Evolutionary conservation across 1,140 invertebrate species (phyloP), one percentile per base, ranked within the genome.

Genomic region (Megathymus violae): DNA sequence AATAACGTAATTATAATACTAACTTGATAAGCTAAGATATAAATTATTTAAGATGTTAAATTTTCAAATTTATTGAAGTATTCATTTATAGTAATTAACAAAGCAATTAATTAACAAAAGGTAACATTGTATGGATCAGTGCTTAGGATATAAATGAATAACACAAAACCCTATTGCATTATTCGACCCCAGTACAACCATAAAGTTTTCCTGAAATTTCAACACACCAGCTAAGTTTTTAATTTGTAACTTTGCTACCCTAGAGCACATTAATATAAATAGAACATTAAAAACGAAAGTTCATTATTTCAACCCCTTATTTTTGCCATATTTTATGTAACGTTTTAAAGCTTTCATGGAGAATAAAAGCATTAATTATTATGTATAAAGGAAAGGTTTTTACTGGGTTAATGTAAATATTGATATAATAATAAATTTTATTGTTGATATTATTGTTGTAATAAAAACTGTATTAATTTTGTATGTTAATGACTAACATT

Each of bases 241-340:
- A 50, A 34, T 50, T 50, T 9, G 15, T 27, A 50, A 50, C 47
- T 50, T 36, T 36, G 34, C 34, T 36, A 38, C 17, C 50, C 17
- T 40, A 38, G 31, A 52, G 40, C 40, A 52, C 50, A 40, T 52
- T 47, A 47, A 47, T 47, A 47, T 47, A 22, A 47, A 47, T 47
- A 27, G 25, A 47, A 14, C 25, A 47, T 47, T 50, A 34, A 34
- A 50, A 50, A 41, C 13, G 46, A 22, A 31, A 48, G 15, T 15
- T 50, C 15, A 27, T 36, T 50, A 36, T 36, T 36, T 36, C 34
- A 36, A 31, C 10, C n/a, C 34, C n/a, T 36, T 11, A 36, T 36
- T 36, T 36, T 36, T 5, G 34, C 0, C 11, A 36, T 36, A 50
- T 54, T 52, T 52, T 52, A n/a, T 7, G 17, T 19, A 41, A 36